A percentile compares a stretch with the other conserved stretches of the same genome.
phyloP scores from a whole-genome alignment of 2,888 invertebrate genomes.

The Scelioninae gen. 1 region DNA sequence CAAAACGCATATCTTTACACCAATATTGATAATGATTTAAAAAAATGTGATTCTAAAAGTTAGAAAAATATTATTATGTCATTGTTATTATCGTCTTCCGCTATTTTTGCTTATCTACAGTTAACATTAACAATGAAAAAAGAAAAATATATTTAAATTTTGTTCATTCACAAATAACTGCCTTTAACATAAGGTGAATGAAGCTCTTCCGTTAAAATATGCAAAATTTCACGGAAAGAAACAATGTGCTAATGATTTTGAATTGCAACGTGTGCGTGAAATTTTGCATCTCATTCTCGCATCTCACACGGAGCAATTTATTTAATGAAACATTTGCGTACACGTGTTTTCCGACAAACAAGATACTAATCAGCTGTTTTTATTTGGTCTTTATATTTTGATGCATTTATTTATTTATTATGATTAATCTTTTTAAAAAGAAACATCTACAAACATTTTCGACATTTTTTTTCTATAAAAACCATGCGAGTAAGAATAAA shows the following conservation, averaged over 20 bases:
- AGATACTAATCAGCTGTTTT: not conserved
- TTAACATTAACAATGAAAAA: not conserved
- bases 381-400: too few species aligned
- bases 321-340: conserved; percentile 8
- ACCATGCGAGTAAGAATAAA: too few species aligned
- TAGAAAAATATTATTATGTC: not conserved
- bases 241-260: conserved; percentile 36
- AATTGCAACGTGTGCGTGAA: conserved; percentile 15
- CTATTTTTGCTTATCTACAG: conserved; percentile 2
- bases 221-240: conserved; percentile 9
- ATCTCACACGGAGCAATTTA: conserved; percentile 2
- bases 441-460: too few species aligned
- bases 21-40: too few species aligned
- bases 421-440: too few species aligned
- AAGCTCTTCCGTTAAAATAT: conserved; percentile 12
- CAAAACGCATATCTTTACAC: too few species aligned
- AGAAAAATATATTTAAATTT: not conserved
- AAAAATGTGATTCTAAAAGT: not conserved
- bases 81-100: not conserved
- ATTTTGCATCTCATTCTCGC: conserved; percentile 20
- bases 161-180: not conserved
- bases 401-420: too few species aligned
- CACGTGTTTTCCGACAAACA: not conserved
- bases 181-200: conserved; percentile 17
- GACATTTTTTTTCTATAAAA: too few species aligned